phyloP scores from a whole-genome alignment of 2,888 invertebrate species.

The Tetropium fuscum region DNA sequence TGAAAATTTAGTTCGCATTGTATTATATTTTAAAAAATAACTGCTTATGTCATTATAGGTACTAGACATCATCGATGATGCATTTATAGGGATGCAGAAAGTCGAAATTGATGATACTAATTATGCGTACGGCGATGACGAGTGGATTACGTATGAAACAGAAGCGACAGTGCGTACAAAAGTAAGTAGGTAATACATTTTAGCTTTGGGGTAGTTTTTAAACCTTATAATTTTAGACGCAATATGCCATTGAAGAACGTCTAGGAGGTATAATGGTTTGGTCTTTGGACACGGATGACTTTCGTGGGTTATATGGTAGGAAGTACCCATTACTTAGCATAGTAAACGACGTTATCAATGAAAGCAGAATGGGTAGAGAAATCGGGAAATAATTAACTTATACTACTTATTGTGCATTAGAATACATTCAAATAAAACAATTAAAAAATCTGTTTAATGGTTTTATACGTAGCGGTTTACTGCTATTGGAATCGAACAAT shows the following conservation, averaged over 20 bases:
- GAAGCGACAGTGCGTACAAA: slow-evolving; percentile 47
- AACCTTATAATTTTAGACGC: slow-evolving; percentile 51
- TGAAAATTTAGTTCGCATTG: too few relatives aligned
- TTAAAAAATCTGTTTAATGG: too few relatives aligned
- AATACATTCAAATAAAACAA: too few relatives aligned
- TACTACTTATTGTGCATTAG: too few relatives aligned
- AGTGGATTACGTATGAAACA: slow-evolving; percentile 56
- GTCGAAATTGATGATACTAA: slow-evolving; percentile 45
- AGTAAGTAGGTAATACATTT: slow-evolving; percentile 35
- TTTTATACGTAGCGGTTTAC: too few relatives aligned
- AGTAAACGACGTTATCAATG: slow-evolving; percentile 47
- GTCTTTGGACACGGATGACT: slow-evolving; percentile 70
- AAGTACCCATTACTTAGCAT: slow-evolving; percentile 62
- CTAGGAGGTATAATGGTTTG: slow-evolving; percentile 70
- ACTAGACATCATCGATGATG: slow-evolving; percentile 17
- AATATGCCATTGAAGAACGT: slow-evolving; percentile 58
- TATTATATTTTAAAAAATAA: too few relatives aligned
- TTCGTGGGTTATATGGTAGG: slow-evolving; percentile 58
- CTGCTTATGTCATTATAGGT: slow-evolving; percentile 18
- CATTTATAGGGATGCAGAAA: slow-evolving; percentile 21
- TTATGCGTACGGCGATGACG: slow-evolving; percentile 50
- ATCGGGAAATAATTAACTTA: too few relatives aligned
- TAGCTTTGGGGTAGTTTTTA: background rate
- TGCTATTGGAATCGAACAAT: too few relatives aligned
- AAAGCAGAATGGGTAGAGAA: background rate